These are phyloP conservation scores for Engraulis encrasicolus DNA, from an alignment of 2,113 vertebrate species.

Conservation along the genomic window DNA sequence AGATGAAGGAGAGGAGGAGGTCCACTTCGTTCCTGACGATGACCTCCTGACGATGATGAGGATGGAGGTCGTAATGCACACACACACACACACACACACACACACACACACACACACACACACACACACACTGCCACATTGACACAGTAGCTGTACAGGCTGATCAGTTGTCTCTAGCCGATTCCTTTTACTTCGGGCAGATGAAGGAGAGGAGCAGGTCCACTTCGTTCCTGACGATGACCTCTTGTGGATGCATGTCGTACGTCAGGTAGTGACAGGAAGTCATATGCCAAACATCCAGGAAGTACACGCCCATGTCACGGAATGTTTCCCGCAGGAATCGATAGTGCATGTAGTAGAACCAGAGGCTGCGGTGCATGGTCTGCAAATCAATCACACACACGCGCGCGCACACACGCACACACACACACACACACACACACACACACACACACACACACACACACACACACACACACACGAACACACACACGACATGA, in stretches of 20 bases:
- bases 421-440: too few relatives aligned
- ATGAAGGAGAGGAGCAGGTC: conserved; percentile 4
- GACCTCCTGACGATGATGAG: background rate
- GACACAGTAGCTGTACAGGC: too few relatives aligned
- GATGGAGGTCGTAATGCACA: conserved; percentile 17
- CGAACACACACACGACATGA: too few relatives aligned
- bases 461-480: too few relatives aligned
- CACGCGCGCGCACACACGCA: too few relatives aligned
- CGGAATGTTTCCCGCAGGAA: background rate
- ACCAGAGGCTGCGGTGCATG: background rate
- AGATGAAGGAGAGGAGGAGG: conserved; percentile 16
- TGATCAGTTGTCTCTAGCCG: too few relatives aligned
- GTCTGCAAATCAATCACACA: too few relatives aligned
- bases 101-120: too few relatives aligned
- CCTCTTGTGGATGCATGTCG: background rate
- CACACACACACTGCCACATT: too few relatives aligned
- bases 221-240: conserved; percentile 13
- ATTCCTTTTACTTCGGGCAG: background rate
- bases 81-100: too few relatives aligned
- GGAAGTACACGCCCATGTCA: background rate
- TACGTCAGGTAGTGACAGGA: conserved; percentile 8
- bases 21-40: background rate
- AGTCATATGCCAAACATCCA: conserved; percentile 34
- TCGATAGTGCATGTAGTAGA: background rate
- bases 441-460: too few relatives aligned